Conservation (phyloP, 2,113 vertebrate species). For the Haemorhous mexicanus region DNA sequence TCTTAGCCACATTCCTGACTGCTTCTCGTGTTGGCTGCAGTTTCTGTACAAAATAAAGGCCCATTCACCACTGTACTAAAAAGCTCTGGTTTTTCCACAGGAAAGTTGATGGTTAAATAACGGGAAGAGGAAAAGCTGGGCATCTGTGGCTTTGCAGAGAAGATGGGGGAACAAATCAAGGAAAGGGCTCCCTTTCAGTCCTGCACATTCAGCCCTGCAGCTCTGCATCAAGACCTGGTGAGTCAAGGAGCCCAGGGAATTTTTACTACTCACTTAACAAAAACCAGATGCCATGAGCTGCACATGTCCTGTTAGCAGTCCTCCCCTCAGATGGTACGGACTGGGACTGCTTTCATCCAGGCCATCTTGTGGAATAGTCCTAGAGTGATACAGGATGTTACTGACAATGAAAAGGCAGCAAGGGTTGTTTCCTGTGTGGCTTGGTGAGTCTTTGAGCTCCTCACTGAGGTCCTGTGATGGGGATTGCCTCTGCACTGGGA, state of each 20-base stretch:
- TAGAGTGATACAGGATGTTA: rapidly evolving
- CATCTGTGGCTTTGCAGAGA: background rate
- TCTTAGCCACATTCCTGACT: background rate
- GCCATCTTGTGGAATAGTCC: background rate
- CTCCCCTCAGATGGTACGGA: background rate
- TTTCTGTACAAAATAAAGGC: conserved; percentile 14
- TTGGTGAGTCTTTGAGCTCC: background rate
- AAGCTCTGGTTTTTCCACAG: background rate
- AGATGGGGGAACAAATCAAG: background rate
- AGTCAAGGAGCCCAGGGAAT: background rate
- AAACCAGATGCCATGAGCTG: background rate
- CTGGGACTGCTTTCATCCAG: background rate
- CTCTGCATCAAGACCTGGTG: background rate
- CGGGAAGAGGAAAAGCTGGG: background rate
- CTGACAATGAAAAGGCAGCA: background rate
- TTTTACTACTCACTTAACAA: conserved; percentile 31
- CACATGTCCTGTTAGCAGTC: background rate
- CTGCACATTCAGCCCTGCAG: background rate
- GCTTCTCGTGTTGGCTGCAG: background rate
- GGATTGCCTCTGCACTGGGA: background rate
- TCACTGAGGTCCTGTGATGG: rapidly evolving
- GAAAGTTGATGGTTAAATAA: background rate
- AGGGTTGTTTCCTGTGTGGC: rapidly evolving
- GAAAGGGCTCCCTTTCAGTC: background rate
- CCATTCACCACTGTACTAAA: background rate